Evolutionary conservation across 2,797 vertebrate species (phyloP).

Genomic region (Oreortyx pictus): DNA sequence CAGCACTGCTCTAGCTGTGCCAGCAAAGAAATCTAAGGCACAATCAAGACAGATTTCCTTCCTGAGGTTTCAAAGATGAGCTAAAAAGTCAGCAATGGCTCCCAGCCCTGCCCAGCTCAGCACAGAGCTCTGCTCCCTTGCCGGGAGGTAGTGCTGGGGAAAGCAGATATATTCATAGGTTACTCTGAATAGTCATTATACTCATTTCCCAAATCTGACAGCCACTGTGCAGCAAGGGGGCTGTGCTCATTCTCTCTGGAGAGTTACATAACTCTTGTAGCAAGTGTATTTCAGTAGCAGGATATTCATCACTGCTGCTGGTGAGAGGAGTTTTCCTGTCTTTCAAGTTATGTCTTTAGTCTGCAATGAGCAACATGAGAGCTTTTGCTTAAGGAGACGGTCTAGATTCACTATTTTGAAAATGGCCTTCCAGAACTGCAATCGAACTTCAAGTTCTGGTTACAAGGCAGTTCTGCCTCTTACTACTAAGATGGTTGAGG

Average conservation of each 20-base stretch:
- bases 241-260: not conserved
- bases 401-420: not conserved
- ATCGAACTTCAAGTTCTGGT: not conserved
- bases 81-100: not conserved
- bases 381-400: not conserved
- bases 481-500: not conserved
- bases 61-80: not conserved
- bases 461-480: not conserved
- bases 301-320: rapidly evolving
- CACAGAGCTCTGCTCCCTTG: not conserved
- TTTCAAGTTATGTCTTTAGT: not conserved
- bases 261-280: rapidly evolving
- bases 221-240: not conserved
- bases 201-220: not conserved
- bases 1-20: not conserved
- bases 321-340: not conserved
- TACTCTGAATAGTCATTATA: not conserved
- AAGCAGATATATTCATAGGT: not conserved
- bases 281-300: rapidly evolving
- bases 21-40: not conserved
- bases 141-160: not conserved
- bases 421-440: not conserved
- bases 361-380: not conserved
- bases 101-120: not conserved
- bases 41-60: not conserved